These are phyloP conservation scores for Philereme vetulata DNA, from an alignment of 2,888 invertebrate genomes.

Conservation along the genomic window DNA sequence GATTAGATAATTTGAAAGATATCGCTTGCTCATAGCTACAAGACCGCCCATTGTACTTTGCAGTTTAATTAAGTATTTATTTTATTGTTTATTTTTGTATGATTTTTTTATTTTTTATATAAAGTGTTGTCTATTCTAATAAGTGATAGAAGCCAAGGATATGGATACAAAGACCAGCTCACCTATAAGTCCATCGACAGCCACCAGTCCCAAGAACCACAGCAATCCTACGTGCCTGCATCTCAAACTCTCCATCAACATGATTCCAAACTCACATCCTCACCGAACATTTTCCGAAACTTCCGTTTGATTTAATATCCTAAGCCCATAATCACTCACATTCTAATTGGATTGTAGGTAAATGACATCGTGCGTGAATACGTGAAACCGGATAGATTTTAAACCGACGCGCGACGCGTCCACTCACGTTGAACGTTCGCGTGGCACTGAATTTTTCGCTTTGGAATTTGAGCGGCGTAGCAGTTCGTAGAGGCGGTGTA, in stretches of 20 bases:
- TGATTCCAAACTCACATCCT: slow-evolving; percentile 76
- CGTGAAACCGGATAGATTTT: slow-evolving; percentile 45
- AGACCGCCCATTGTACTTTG: too few relatives aligned
- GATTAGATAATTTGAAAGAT: too few relatives aligned
- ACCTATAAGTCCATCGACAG: slow-evolving; percentile 75
- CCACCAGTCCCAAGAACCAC: slow-evolving; percentile 57
- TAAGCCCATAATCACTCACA: slow-evolving; percentile 59
- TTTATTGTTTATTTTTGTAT: too few relatives aligned
- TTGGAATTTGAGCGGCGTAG: slow-evolving; percentile 43
- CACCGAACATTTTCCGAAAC: slow-evolving; percentile 63
- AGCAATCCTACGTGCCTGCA: slow-evolving; percentile 69
- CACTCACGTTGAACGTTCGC: slow-evolving; percentile 47
- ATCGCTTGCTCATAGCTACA: too few relatives aligned
- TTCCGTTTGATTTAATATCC: slow-evolving; percentile 51
- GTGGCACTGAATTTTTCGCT: slow-evolving; percentile 60
- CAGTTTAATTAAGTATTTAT: too few relatives aligned
- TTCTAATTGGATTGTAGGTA: slow-evolving; percentile 69
- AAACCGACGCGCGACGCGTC: slow-evolving; percentile 42
- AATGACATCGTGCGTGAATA: slow-evolving; percentile 65
- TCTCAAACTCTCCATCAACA: slow-evolving; percentile 71
- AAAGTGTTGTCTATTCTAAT: not conserved
- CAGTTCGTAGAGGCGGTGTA: slow-evolving; percentile 46
- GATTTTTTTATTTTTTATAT: too few relatives aligned
- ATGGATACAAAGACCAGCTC: slow-evolving; percentile 32
- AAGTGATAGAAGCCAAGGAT: not conserved